Evolutionary conservation across 2,888 invertebrate genomes (phyloP).

Genomic region (Periphyllus acericola): DNA sequence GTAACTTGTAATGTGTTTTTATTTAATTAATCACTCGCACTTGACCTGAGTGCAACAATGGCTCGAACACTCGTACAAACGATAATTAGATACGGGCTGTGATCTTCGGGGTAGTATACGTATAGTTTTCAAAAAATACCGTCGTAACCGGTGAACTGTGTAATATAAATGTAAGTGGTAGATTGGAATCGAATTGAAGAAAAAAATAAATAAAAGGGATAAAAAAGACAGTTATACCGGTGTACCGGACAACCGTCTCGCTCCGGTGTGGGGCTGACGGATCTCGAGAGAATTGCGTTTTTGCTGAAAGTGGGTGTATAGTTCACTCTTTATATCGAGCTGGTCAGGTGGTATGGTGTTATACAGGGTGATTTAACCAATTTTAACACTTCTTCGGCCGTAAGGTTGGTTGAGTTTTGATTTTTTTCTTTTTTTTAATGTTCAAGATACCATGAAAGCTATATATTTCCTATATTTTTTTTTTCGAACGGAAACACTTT

Average conservation of each 20-base stretch:
- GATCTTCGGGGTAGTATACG: not conserved
- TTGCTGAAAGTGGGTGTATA: not conserved
- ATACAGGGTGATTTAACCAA: too few species aligned
- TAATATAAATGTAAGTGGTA: not conserved
- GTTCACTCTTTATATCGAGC: not conserved
- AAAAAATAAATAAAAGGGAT: not conserved
- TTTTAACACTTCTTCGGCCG: too few species aligned
- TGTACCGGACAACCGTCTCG: not conserved
- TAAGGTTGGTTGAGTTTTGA: too few species aligned
- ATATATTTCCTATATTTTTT: too few species aligned
- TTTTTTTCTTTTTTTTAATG: too few species aligned
- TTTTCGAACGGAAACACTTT: too few species aligned
- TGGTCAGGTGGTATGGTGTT: not conserved
- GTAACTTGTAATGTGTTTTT: too few species aligned
- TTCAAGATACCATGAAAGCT: too few species aligned
- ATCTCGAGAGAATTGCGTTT: conserved; percentile 16
- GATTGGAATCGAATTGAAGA: not conserved
- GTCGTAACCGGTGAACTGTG: not conserved
- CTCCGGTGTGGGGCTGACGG: not conserved
- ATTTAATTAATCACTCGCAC: too few species aligned
- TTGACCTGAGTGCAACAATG: not conserved
- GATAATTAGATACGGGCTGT: not conserved
- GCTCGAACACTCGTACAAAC: not conserved
- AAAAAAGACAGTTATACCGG: not conserved
- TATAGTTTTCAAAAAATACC: not conserved